Evolutionary conservation across 2,797 vertebrate species (phyloP), one percentile per base, ranked within the genome.

Genomic region (Argyrosomus regius): DNA sequence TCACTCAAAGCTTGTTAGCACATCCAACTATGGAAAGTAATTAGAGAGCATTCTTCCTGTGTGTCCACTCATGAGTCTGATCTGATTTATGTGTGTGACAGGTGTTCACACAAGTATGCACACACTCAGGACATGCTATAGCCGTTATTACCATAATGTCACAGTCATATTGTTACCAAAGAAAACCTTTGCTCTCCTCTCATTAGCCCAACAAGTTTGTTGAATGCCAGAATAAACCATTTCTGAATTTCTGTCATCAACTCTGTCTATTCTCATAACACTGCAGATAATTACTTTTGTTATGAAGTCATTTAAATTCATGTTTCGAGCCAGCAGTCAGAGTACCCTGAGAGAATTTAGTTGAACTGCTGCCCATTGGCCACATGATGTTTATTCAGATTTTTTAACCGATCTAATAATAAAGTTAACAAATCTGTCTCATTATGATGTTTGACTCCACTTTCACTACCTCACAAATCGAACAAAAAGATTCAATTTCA

Each of bases 51-150:
- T 73, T 83, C 73, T 66, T 74, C 68, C 66, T 75, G 75, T 81
- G 85, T 77, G 81, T 86, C 62, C 78, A 75, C 73, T 76, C 31
- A 61, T 66, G 56, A 75, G 72, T 80, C 76, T 56, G 26, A 62
- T 41, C 31, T 78, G 85, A 92, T 91, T 90, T 82, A 88, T 85
- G 67, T 39, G 43, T 49, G 56, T 89, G 86, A 87, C 90, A 92
- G 87, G 80, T 89, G 83, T 57, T 77, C 71, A 54, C n/a, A 67
- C 85, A 77, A 75, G 77, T 77, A 84, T 46, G 77, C 28, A 72
- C 63, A 61, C 57, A 66, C 66, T 71, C 52, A 43, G 20, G 28
- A 56, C 10, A 35, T 77, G 74, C 54, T 75, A 35, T 31, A 75
- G 64, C 31, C 60, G 43, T 73, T 78, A 86, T 81, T 87, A 63